These are phyloP conservation scores for Lytechinus variegatus DNA, from an alignment of 35 echinoderm and acorn worm species.

Conservation along the genomic window DNA sequence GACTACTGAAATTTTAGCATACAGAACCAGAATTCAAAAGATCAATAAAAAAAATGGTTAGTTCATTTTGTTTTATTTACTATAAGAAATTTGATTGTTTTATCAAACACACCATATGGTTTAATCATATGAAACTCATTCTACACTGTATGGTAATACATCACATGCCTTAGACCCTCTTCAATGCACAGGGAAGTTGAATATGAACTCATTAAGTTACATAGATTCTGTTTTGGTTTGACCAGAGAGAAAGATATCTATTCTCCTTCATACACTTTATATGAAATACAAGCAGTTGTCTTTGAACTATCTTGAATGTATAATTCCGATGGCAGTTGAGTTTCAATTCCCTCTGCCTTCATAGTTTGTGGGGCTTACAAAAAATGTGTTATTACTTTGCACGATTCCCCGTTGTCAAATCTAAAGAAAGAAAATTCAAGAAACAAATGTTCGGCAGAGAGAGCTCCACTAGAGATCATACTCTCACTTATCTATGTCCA, in stretches of 20 bases:
- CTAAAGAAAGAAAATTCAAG: not conserved
- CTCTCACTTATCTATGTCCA: not conserved
- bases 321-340: no score
- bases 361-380: not conserved
- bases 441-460: not conserved
- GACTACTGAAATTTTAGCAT: not conserved
- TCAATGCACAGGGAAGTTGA: no score
- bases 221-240: no score
- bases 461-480: not conserved
- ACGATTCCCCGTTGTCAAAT: not conserved
- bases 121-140: not conserved
- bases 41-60: not conserved
- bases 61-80: not conserved
- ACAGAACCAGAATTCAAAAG: not conserved
- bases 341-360: not conserved
- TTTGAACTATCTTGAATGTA: no score
- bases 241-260: no score
- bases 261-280: no score
- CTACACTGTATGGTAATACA: not conserved
- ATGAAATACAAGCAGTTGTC: no score
- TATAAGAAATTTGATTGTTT: not conserved
- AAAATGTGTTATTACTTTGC: not conserved
- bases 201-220: no score
- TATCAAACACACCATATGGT: constrained; percentile 12
- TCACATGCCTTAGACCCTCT: not conserved